Conservation (phyloP, 2,888 invertebrate genomes). For the Pterostichus madidus region DNA sequence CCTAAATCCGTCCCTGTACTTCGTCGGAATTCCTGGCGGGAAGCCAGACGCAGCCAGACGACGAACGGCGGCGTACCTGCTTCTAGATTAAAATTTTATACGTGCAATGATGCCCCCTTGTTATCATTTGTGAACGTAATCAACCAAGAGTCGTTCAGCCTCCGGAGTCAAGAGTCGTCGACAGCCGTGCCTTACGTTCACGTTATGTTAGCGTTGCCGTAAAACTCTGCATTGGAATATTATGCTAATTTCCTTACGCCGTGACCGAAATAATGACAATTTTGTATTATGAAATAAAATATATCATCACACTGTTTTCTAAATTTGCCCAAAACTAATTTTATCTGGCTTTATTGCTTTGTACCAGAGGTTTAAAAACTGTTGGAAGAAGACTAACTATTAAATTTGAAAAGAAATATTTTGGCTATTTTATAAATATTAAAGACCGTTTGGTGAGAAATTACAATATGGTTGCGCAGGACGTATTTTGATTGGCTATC, state of each 20-base stretch:
- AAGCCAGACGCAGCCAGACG: constrained; percentile 36
- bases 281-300: constrained; percentile 6
- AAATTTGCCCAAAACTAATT: constrained; percentile 20
- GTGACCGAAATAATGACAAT: constrained; percentile 47
- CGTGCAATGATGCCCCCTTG: constrained; percentile 48
- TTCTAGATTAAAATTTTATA: constrained; percentile 58
- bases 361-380: not conserved
- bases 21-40: constrained; percentile 33
- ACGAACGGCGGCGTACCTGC: constrained; percentile 20
- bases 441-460: too few species aligned
- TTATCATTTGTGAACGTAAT: constrained; percentile 57
- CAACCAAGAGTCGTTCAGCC: constrained; percentile 12
- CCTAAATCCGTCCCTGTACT: constrained; percentile 7
- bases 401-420: too few species aligned
- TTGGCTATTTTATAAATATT: too few species aligned
- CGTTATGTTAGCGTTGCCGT: not conserved
- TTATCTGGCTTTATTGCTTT: constrained; percentile 3
- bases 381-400: too few species aligned
- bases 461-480: too few species aligned
- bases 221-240: constrained; percentile 40
- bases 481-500: too few species aligned
- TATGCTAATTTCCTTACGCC: constrained; percentile 42
- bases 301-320: constrained; percentile 37
- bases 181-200: constrained; percentile 30
- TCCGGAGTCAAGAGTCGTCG: not conserved